Evolutionary conservation across 2,888 invertebrate genomes (phyloP), one percentile per base, ranked within the genome.

Genomic region (Lomographa bimaculata): DNA sequence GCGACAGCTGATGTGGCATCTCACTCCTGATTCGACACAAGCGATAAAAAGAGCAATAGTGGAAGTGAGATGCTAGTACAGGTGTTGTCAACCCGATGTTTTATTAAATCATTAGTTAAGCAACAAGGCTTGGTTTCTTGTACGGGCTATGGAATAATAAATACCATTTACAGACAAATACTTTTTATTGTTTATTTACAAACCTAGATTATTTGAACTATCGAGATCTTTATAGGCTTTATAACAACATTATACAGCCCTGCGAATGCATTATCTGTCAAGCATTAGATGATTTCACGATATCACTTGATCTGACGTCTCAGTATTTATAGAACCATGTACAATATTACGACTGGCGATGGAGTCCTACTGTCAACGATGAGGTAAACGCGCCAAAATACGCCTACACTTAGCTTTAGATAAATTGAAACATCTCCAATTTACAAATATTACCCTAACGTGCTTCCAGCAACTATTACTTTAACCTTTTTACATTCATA

Each of bases 401-500:
- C 35, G 40, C 38, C 52, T 54, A 43, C 44, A 32, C 38, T 44
- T 37, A 50, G 28, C 32, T 32, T 40, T 39, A 48, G 41, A 50
- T 42, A 37, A 52, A 57, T 64, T 64, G 49, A 63, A 65, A 64
- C 55, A 58, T 55, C 55, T 57, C 54, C 54, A 62, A 62, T 62
- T 58, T 64, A 60, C 57, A 60, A 46, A 33, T 27, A 51, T 50
- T 54, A 54, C 43, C 46, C 55, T 56, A 54, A 52, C 50, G 45
- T 50, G 53, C 36, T 39, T 41, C 49, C 44, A 54, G 46, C 46
- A 46, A 45, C 46, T 43, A 33, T 42, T 30, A 30, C 26, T 36
- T 37, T 38, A 39, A 29, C 14, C 14, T 14, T 30, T 30, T 53
- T 46, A 49, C 45, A 50, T 44, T 52, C 52, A 54, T 52, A 54